Evolutionary conservation across 30 jellyfish, hydroid and myxozoan species (phyloP), one percentile per base, ranked within the genome.

Genomic region (Mastigias papua): DNA sequence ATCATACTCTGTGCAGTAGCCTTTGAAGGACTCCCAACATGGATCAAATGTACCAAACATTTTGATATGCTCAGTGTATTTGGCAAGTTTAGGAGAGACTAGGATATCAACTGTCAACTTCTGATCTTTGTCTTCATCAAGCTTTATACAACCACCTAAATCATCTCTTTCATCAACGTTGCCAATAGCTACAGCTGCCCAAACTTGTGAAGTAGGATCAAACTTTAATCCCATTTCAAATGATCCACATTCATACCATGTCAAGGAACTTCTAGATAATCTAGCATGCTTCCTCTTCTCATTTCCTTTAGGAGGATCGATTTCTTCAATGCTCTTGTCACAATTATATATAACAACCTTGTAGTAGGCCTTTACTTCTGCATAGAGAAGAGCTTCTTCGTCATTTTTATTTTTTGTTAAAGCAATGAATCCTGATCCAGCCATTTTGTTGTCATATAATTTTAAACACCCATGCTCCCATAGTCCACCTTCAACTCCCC

Each of bases 401-500:
- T 82, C 92, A 82, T 28, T 23, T 7, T 27, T 54, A 49, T 32
- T 82, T 17, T 82, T 65, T 13, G 92, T 82, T 13, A 82, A 27
- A 0, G 92, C 61, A 28, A 82, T 46, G 31, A 82, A 82, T 34
- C 92, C 92, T 9, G 67, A 64, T 10, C 92, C 92, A 17, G 46
- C 78, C 0, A 30, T 34, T 2, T 48, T 22, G 25, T 33, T 58
- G 48, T 65, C 78, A 35, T 82, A 76, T 30, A 82, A 17, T 51
- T 82, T 82, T 26, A 81, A 74, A 23, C 73, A 49, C 19, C 93
- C 93, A 71, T 84, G 87, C 42, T 84, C 93, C 86, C 87, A 84
- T 84, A 48, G 51, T 1, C 93, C 93, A 13, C 33, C 86, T 26
- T 42, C 34, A 26, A 84, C 81, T 1, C 33, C 48, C 62, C 93